These are phyloP conservation scores for Rhabdomys dilectus DNA, from an alignment of 2,113 vertebrate genomes.

Conservation along the genomic window DNA sequence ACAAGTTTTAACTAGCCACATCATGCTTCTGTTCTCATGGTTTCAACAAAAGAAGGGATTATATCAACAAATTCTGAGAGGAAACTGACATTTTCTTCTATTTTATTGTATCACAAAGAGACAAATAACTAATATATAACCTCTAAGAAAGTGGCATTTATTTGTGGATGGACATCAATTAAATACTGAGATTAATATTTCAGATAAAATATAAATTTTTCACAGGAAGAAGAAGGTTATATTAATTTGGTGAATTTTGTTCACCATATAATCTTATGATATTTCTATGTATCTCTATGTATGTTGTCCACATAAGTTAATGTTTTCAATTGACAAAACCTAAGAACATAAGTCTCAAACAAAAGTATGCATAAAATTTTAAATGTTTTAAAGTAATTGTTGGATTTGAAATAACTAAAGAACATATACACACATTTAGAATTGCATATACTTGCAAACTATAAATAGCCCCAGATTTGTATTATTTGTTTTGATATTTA, in stretches of 20 bases:
- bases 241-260: neutral
- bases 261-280: neutral
- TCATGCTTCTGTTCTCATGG: neutral
- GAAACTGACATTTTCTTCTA: neutral
- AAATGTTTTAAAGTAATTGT: neutral
- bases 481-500: neutral
- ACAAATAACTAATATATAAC: neutral
- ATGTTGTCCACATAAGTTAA: neutral
- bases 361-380: neutral
- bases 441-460: neutral
- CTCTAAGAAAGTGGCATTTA: neutral
- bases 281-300: neutral
- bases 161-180: neutral
- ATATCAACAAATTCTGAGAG: neutral
- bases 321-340: neutral
- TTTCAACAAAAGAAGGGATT: neutral
- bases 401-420: neutral
- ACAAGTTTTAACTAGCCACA: too few species aligned
- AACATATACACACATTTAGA: too few species aligned
- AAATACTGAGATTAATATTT: neutral
- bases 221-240: neutral
- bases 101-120: neutral
- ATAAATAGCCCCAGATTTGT: neutral
- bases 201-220: neutral
- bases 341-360: neutral